Evolutionary conservation across 1,140 invertebrate species (phyloP), one percentile per base, ranked within the genome.

Genomic region (Orius laevigatus): DNA sequence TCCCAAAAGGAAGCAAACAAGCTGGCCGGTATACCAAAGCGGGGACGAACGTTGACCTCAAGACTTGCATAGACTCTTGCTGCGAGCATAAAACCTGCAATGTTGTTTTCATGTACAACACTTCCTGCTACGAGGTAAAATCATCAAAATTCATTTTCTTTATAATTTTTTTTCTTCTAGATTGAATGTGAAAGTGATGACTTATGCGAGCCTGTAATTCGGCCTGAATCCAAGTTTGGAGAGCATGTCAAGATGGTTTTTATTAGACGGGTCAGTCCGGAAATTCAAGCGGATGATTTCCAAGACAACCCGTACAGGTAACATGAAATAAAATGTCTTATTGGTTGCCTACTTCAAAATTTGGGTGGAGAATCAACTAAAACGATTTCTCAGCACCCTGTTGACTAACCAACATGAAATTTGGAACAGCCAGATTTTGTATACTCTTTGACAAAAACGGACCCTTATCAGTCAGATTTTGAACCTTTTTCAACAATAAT

Each of bases 91-190:
- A 68, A 1, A 56, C 61, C 1, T 90, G 86, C 60, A 81, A 90
- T 63, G 75, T 87, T 52, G 83, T 79, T 3, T 77, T 90, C 57
- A 78, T 84, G 59, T 74, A 75, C 49, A 76, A 84, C 55, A 62
- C 65, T 14, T 78, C 74, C 43, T 90, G 85, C 61, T 90, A 74
- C 59, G 79, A 81, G 65, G 72, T 84, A 56, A 54, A 43, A 19
- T 20, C 40, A 38, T n/a, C 5, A 5, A 38, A 12, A 19, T 5
- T 5, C 2, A 16, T 12, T 16, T 6, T 12, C 16, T 12, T 42
- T 16, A 3, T 5, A 40, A 45, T 15, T n/a, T 48, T 25, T 48
- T 53, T 43, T 16, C 14, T 46, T 55, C 39, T 47, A 60, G 45
- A 59, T 67, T 9, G 69, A 74, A 48, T 87, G 84, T 64, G 66